Percentiles rank a stretch among this genome's conserved stretches.
These are phyloP conservation scores for Apeltes quadracus DNA, from an alignment of 2,113 vertebrate genomes.

Conservation along the genomic window DNA sequence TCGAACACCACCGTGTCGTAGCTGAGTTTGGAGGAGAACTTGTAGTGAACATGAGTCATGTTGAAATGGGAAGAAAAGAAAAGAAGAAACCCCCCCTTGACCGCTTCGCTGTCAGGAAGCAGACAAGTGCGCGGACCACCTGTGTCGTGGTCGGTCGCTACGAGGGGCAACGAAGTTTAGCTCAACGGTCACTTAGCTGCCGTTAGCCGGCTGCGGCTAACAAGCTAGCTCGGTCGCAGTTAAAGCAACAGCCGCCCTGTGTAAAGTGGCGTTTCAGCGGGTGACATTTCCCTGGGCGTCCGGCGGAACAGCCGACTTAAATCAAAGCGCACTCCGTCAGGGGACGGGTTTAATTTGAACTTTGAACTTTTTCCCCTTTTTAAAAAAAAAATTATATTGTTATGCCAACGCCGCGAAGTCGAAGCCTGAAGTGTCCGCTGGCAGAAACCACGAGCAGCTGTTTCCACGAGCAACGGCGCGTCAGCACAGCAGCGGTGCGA, in stretches of 20 bases:
- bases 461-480: constrained; percentile 72
- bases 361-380: too few relatives aligned
- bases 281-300: constrained; percentile 45
- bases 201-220: constrained; percentile 54
- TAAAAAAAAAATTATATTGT: neutral
- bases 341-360: constrained; percentile 35
- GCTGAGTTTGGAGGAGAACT: constrained; percentile 97
- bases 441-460: constrained; percentile 77
- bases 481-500: constrained; percentile 58
- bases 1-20: constrained; percentile 96
- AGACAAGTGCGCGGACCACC: neutral
- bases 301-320: neutral
- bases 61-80: constrained; percentile 10
- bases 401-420: constrained; percentile 10
- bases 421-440: constrained; percentile 28
- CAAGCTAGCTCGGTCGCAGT: constrained; percentile 16
- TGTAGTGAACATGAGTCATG: constrained; percentile 97
- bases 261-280: constrained; percentile 40
- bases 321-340: neutral
- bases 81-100: neutral
- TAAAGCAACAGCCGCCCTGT: constrained; percentile 31
- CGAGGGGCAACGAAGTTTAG: constrained; percentile 38
- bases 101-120: neutral
- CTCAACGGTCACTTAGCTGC: constrained; percentile 39
- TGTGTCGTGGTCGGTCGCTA: constrained; percentile 19